Evolutionary conservation across 2,113 vertebrate genomes (phyloP).

Genomic region (Otis tarda): DNA sequence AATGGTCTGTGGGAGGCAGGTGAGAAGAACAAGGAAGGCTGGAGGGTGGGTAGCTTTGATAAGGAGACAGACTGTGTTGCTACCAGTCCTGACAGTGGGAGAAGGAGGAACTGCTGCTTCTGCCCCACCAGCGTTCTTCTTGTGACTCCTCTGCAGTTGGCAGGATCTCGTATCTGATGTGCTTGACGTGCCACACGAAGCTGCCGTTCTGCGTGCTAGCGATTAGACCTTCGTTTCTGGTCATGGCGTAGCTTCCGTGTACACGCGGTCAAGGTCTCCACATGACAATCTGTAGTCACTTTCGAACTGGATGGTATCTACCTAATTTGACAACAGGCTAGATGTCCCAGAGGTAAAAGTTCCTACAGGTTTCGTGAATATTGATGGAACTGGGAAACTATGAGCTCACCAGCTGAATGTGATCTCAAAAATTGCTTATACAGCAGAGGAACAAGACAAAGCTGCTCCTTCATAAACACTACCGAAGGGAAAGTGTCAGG

Average conservation of each 20-base stretch:
- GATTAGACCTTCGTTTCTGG: background rate
- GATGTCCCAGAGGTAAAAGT: background rate
- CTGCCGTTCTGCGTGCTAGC: background rate
- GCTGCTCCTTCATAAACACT: background rate
- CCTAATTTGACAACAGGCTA: background rate
- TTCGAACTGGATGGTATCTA: background rate
- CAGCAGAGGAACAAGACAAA: background rate
- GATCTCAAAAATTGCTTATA: background rate
- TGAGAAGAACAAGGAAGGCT: background rate
- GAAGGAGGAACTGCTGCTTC: background rate
- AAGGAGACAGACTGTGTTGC: background rate
- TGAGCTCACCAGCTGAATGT: background rate
- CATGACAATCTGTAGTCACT: background rate
- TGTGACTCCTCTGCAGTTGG: background rate
- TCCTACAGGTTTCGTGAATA: background rate
- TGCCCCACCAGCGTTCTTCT: background rate
- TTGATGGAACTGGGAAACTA: background rate
- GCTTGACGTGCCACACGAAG: background rate
- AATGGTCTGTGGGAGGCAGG: background rate
- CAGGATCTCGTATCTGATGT: background rate
- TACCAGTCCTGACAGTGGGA: background rate
- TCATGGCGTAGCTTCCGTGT: background rate
- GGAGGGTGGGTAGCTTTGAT: background rate
- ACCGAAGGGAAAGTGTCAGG: background rate
- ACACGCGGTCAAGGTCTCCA: background rate